These are phyloP conservation scores for Hecatera dysodea DNA, from an alignment of 2,888 invertebrate genomes.

Conservation along the genomic window DNA sequence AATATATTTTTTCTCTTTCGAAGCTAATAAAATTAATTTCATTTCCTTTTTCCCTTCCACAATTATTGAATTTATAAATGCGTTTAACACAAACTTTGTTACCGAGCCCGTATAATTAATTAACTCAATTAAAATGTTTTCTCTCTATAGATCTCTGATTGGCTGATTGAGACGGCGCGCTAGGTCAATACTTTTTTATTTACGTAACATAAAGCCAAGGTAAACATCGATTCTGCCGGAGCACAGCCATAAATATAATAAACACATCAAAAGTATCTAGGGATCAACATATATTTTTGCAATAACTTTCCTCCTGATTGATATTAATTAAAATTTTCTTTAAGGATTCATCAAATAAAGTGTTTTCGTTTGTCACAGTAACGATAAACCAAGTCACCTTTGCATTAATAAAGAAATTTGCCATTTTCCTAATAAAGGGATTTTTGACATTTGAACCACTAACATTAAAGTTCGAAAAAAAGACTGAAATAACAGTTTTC, in stretches of 20 bases:
- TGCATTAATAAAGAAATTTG: too few species aligned
- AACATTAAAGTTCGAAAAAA: too few species aligned
- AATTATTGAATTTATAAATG: slow-evolving; percentile 13
- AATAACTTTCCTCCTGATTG: too few species aligned
- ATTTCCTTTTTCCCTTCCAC: slow-evolving; percentile 2
- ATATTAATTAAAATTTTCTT: too few species aligned
- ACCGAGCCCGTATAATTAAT: neutral
- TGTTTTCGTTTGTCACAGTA: too few species aligned
- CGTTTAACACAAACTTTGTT: neutral
- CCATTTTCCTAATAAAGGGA: too few species aligned
- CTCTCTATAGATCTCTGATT: slow-evolving; percentile 22
- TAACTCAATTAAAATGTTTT: slow-evolving; percentile 28
- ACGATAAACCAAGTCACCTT: too few species aligned
- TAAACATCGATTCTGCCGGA: slow-evolving; percentile 40
- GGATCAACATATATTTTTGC: too few species aligned
- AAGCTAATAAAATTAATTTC: neutral
- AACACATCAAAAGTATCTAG: too few species aligned
- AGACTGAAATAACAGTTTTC: too few species aligned
- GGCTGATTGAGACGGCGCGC: neutral
- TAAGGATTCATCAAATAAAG: too few species aligned
- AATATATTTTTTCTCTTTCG: neutral
- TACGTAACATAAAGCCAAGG: slow-evolving; percentile 41
- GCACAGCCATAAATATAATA: slow-evolving; percentile 29
- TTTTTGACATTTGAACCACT: too few species aligned
- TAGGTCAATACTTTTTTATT: slow-evolving; percentile 45